These are phyloP conservation scores for Saguinus imperator DNA, from an alignment of 2,113 vertebrate species.

Conservation along the genomic window DNA sequence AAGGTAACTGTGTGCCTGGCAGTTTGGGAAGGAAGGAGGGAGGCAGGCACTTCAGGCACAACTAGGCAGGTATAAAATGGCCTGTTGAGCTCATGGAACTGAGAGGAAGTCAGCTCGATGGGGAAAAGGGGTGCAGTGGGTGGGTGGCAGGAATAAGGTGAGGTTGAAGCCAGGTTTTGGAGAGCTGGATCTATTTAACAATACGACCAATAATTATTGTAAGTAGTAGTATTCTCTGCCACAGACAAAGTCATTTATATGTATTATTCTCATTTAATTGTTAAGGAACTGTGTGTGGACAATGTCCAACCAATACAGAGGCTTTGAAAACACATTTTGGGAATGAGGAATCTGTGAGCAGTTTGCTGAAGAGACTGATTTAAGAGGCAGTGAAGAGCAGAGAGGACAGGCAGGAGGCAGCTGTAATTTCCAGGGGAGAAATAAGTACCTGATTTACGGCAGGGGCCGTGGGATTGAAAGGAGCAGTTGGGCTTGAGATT, in stretches of 20 bases:
- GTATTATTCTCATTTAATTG: neutral
- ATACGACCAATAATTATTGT: neutral
- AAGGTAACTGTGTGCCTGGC: neutral
- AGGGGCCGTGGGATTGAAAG: neutral
- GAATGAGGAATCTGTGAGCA: neutral
- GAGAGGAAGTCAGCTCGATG: neutral
- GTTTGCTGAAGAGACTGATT: neutral
- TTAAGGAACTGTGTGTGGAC: neutral
- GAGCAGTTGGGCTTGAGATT: neutral
- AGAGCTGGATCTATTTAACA: neutral
- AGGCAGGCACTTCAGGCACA: neutral
- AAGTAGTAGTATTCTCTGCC: neutral
- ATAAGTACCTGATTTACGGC: neutral
- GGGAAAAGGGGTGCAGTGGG: neutral
- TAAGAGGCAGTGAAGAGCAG: neutral
- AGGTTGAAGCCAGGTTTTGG: neutral
- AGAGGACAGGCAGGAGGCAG: neutral
- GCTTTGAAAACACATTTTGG: neutral
- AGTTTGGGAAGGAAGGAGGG: neutral
- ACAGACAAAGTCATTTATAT: slow-evolving; percentile 17
- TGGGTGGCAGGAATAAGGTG: neutral
- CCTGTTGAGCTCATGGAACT: neutral
- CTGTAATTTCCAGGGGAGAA: neutral
- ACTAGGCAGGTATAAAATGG: neutral
- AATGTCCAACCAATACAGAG: neutral